phyloP scores from a whole-genome alignment of 2,888 invertebrate species.

The Falcaria lacertinaria region DNA sequence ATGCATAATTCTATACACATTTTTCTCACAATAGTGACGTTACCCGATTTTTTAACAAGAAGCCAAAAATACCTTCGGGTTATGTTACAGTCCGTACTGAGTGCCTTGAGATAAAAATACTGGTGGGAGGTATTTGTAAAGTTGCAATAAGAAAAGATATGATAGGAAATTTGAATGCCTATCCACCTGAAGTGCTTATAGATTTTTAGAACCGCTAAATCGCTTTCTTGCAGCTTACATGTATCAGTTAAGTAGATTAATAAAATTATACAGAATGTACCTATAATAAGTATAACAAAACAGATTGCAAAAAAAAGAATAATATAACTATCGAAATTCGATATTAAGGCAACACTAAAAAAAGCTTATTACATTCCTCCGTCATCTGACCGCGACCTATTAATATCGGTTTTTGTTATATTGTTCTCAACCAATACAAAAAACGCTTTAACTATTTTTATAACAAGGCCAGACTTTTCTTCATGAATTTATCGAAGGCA shows the following conservation, averaged over 20 bases:
- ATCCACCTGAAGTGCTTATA: too few species aligned
- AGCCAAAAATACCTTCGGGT: neutral
- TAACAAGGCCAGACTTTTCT: neutral
- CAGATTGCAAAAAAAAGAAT: too few species aligned
- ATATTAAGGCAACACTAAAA: neutral
- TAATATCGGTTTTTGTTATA: neutral
- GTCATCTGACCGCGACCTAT: neutral
- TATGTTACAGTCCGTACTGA: neutral
- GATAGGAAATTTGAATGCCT: too few species aligned
- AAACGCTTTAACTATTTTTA: neutral
- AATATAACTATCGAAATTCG: too few species aligned
- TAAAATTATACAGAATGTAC: too few species aligned
- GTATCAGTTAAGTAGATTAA: too few species aligned
- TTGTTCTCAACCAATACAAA: neutral
- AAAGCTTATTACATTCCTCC: neutral
- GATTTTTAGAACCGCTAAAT: too few species aligned
- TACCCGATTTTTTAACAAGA: slow-evolving; percentile 5
- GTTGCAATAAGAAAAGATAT: too few species aligned
- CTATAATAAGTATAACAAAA: too few species aligned
- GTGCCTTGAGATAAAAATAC: too few species aligned
- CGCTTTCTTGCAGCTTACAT: too few species aligned
- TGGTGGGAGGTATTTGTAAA: too few species aligned
- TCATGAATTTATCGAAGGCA: neutral
- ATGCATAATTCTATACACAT: slow-evolving; percentile 30
- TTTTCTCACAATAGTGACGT: slow-evolving; percentile 14